Evolutionary conservation across 2,888 invertebrate genomes (phyloP), one percentile per base, ranked within the genome.

Genomic region (Drosophila prolongata): DNA sequence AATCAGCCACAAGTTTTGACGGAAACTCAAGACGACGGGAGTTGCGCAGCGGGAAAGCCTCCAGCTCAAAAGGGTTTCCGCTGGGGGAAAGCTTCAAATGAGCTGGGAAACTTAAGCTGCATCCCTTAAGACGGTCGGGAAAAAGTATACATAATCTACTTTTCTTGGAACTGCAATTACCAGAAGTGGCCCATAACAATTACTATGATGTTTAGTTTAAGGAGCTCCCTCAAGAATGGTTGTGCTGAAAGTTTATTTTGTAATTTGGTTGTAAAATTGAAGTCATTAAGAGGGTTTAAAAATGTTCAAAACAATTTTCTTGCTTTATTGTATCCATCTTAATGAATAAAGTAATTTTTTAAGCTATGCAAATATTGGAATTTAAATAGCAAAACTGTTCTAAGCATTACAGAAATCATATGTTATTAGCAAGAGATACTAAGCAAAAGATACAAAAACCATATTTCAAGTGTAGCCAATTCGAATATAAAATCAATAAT

Each of bases 1-100:
- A 84, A 84, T 84, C 86, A 84, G 83, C 73, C 19, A 58, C 57
- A 75, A 77, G 47, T 76, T 81, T 79, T 84, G 86, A 84, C 77
- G 83, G 86, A 80, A 84, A 84, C 73, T 69, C 65, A 83, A 84
- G 68, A 56, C 74, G 42, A 27, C 54, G 27, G 30, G 27, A 16
- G 14, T 34, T 16, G 30, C 58, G 16, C 58, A 14, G 46, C 34
- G 58, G 57, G 58, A 38, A 30, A 30, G 38, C 58, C 44, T 14
- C 14, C 6, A 47, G 14, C 44, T 57, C 30, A 47, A 59, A 52
- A 57, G 13, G 43, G 46, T 35, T 49, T 70, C 35, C 59, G 40
- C 11, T 11, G 58, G 19, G 30, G 3, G 11, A 34, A 42, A 19
- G 53, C 14, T 35, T 46, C 6, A 40, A 53, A 52, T 44, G 34